These are phyloP conservation scores for Lissocephala sabroskyi DNA, from an alignment of 2,888 invertebrate species.

Conservation along the genomic window DNA sequence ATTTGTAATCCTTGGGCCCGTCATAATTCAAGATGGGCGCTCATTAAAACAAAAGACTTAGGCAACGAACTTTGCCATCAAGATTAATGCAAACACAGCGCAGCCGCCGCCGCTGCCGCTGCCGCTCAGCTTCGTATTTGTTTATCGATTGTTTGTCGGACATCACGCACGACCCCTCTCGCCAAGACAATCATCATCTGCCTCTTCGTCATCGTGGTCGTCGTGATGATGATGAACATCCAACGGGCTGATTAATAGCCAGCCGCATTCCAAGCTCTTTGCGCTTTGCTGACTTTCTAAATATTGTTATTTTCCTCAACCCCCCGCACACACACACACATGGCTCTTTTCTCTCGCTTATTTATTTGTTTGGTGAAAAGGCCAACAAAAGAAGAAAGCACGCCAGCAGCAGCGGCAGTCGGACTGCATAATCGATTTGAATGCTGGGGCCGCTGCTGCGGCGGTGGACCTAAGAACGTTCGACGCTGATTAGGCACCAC, in stretches of 20 bases:
- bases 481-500: conserved; percentile 19
- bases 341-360: conserved; percentile 19
- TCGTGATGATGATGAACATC: conserved; percentile 4
- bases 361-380: conserved; percentile 33
- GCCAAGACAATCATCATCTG: not conserved
- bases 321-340: too few species aligned
- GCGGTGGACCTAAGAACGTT: too few species aligned
- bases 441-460: conserved; percentile 26
- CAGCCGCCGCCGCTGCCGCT: too few species aligned
- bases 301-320: conserved; percentile 34
- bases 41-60: conserved; percentile 68
- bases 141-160: conserved; percentile 50
- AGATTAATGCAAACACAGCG: conserved; percentile 29
- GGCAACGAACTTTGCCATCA: conserved; percentile 50
- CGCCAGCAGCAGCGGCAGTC: conserved; percentile 13
- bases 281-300: conserved; percentile 53
- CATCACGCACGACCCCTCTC: conserved; percentile 39
- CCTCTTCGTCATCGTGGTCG: not conserved
- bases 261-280: conserved; percentile 57
- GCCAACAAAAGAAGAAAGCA: conserved; percentile 11
- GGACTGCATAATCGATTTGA: conserved; percentile 60
- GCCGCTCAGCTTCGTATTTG: conserved; percentile 37
- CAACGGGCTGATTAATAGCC: conserved; percentile 63
- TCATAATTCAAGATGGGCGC: conserved; percentile 59
- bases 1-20: conserved; percentile 66